Evolutionary conservation across 2,113 vertebrate species (phyloP).

Genomic region (Australoheros scitulus): DNA sequence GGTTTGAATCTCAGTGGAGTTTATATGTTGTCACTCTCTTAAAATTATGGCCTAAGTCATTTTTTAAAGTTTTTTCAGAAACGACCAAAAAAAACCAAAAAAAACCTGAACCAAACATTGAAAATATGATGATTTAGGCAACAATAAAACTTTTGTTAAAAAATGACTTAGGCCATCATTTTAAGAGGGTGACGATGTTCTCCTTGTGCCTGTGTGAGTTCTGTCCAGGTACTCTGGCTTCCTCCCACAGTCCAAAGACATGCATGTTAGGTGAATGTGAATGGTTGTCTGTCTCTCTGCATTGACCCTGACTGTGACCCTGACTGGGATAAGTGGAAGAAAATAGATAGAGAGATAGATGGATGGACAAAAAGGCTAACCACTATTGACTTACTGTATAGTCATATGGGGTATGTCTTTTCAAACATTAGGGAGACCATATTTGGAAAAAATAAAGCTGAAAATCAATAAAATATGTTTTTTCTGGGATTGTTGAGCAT

Average conservation of each 20-base stretch:
- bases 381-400: background rate
- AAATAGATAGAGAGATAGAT: background rate
- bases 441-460: background rate
- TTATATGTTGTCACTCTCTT: background rate
- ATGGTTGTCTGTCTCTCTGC: background rate
- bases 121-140: too few relatives aligned
- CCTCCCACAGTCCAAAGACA: too few relatives aligned
- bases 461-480: background rate
- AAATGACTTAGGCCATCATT: too few relatives aligned
- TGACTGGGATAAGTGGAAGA: background rate
- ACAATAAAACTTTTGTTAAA: too few relatives aligned
- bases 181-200: too few relatives aligned
- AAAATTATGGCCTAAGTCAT: too few relatives aligned
- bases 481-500: background rate
- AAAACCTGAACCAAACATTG: too few relatives aligned
- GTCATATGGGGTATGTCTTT: background rate
- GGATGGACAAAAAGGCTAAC: background rate
- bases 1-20: background rate
- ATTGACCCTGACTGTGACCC: background rate
- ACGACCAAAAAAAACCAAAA: too few relatives aligned
- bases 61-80: too few relatives aligned
- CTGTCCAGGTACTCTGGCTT: background rate
- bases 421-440: background rate
- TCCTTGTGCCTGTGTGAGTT: background rate
- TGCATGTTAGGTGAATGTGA: background rate